phyloP scores from a whole-genome alignment of 2,888 invertebrate genomes.

The Artemia sinica region DNA sequence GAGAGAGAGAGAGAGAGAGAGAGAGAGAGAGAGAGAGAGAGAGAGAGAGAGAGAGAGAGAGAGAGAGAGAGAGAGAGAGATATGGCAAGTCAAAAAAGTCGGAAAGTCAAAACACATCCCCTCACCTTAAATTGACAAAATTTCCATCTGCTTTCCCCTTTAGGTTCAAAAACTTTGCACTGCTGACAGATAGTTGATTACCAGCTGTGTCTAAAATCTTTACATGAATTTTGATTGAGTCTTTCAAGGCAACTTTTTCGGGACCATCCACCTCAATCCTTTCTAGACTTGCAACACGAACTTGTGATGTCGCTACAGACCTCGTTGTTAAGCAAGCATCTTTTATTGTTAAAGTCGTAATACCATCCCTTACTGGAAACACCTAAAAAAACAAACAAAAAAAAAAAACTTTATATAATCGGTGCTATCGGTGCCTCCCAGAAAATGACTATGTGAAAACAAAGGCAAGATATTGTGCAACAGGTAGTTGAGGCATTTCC shows the following conservation, averaged over 20 bases:
- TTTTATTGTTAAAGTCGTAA: not conserved
- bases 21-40: too few relatives aligned
- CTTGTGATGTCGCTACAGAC: not conserved
- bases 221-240: not conserved
- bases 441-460: too few relatives aligned
- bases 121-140: not conserved
- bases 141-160: constrained; percentile 12
- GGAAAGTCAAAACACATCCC: not conserved
- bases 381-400: not conserved
- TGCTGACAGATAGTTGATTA: not conserved
- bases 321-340: not conserved
- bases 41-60: too few relatives aligned
- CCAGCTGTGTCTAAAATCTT: not conserved
- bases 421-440: too few relatives aligned
- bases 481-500: too few relatives aligned
- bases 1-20: too few relatives aligned
- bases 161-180: not conserved
- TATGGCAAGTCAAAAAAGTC: too few relatives aligned
- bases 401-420: too few relatives aligned
- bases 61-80: too few relatives aligned
- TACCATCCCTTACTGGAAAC: not conserved
- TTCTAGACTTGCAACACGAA: not conserved
- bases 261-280: constrained; percentile 3
- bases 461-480: too few relatives aligned
- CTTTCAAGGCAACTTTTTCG: not conserved